These are phyloP conservation scores for Petroica traversi DNA, from an alignment of 2,113 vertebrate species.

Conservation along the genomic window DNA sequence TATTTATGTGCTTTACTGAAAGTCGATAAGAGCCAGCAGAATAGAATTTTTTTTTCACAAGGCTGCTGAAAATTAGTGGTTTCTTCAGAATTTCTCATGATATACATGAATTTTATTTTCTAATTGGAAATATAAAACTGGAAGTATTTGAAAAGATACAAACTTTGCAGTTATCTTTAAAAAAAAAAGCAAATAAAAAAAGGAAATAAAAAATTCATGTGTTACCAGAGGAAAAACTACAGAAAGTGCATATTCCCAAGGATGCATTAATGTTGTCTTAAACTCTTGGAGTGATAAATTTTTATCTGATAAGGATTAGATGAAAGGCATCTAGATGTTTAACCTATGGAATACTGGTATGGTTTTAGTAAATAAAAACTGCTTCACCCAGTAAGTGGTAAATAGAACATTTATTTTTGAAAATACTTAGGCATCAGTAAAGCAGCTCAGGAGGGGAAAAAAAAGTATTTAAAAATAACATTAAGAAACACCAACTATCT, in stretches of 20 bases:
- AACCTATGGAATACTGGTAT: fast-evolving
- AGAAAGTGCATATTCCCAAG: background rate
- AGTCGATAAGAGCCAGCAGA: background rate
- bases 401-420: background rate
- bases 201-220: background rate
- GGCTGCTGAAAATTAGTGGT: background rate
- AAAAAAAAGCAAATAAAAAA: background rate
- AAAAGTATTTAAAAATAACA: background rate
- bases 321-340: background rate
- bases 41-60: background rate
- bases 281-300: background rate
- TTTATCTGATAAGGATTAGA: background rate
- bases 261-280: background rate
- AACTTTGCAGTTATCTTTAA: background rate
- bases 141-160: background rate
- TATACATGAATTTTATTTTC: background rate
- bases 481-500: background rate
- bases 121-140: background rate
- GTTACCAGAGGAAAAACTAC: background rate
- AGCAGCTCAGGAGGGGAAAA: background rate
- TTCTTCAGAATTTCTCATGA: background rate
- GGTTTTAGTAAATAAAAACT: background rate
- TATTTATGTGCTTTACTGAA: background rate
- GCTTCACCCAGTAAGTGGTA: background rate
- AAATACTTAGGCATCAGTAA: background rate